Base-by-base conservation (phyloP, 1,140 invertebrate genomes). In the Drosophila sproati region DNA sequence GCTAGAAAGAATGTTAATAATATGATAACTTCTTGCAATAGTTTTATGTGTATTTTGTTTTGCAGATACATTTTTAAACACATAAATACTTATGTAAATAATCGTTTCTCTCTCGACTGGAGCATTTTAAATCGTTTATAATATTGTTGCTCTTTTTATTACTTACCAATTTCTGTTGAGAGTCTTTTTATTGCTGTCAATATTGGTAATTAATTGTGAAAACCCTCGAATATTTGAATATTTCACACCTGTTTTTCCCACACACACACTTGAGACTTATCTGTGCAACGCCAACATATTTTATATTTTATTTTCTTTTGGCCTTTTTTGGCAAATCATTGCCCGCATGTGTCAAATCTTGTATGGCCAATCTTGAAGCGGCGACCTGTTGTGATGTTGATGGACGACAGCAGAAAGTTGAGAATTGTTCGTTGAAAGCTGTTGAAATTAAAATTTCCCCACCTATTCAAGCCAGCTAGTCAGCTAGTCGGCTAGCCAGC, bases 191-290 rank as follows among this genome's bases (percentile, higher is more conserved):
- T 8, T 3, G 43, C 41, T 41, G 28, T 63, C 31, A 20, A 7
- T 28, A 57, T 43, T 20, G 20, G n/a, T 28, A 55, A 63, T 63
- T 63, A 55, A 45, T 60, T 48, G 20, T 6, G 10, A 12, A 56
- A n/a, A 28, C 20, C 10, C 10, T n/a, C 3, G 5, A 52, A 10
- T 34, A 12, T 3, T 63, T 10, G 28, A 52, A 31, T 8, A 41
- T 37, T 66, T 67, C 31, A 57, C 54, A 59, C 37, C 35, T 45
- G 47, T 43, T 52, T 59, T 73, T 73, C 62, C 54, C 62, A 73
- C 62, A 52, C 62, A 72, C 35, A 5, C 61, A 45, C 28, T 71
- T 57, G 2, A 51, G 45, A 41, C 7, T 28, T 39, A 39, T 55
- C 45, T 56, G 31, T 12, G 4, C 20, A 10, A 7, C 10, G 34